These are phyloP conservation scores for Xenentodon cancila DNA, from an alignment of 2,797 vertebrate genomes.

Conservation along the genomic window DNA sequence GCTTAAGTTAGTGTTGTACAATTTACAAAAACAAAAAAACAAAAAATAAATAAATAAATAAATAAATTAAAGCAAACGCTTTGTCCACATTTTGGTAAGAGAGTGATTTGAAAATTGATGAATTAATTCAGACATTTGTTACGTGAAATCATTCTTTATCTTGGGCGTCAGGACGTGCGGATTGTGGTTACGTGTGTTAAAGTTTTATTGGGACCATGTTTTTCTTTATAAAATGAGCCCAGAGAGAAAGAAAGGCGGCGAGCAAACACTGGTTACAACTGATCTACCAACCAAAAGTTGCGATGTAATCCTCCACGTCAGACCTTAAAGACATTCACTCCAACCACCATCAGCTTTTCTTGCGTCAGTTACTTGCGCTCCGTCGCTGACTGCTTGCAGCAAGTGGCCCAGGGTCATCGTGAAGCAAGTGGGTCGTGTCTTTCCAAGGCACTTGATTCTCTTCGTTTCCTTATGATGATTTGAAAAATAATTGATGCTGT, in stretches of 20 bases:
- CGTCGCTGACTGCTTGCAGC: constrained; percentile 37
- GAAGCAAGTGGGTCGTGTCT: constrained; percentile 60
- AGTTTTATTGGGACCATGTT: constrained; percentile 40
- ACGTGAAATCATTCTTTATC: constrained; percentile 60
- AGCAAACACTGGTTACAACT: constrained; percentile 41
- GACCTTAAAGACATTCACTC: constrained; percentile 45
- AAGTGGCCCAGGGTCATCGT: constrained; percentile 47
- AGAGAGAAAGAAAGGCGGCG: constrained; percentile 44
- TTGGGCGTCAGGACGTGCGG: constrained; percentile 55
- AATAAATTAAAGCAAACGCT: neutral
- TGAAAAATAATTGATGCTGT: constrained; percentile 45
- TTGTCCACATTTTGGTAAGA: constrained; percentile 57
- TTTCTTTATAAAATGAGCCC: constrained; percentile 66
- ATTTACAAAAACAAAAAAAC: constrained; percentile 43
- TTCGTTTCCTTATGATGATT: constrained; percentile 64
- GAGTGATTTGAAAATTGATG: constrained; percentile 45
- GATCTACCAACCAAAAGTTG: constrained; percentile 43
- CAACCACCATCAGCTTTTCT: constrained; percentile 51
- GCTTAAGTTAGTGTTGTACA: constrained; percentile 46
- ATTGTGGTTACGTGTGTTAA: constrained; percentile 46
- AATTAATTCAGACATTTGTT: constrained; percentile 52
- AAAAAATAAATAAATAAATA: neutral
- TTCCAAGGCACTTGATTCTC: constrained; percentile 83
- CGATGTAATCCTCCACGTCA: constrained; percentile 52
- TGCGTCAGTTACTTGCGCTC: constrained; percentile 47